Conservation (phyloP, 2,888 invertebrate species). For the Leucophenga maculata region DNA sequence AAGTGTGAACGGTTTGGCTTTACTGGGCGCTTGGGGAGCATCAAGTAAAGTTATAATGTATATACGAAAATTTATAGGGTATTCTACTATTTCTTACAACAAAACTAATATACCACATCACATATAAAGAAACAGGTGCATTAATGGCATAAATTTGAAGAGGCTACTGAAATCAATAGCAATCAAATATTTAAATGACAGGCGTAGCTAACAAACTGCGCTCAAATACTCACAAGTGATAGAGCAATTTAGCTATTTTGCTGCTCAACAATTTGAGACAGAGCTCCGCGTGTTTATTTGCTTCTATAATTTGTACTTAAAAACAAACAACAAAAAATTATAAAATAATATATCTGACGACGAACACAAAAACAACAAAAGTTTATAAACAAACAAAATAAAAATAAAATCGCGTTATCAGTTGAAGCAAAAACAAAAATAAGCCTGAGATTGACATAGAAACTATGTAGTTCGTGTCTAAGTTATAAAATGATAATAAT, state of each 20-base stretch:
- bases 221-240: neutral
- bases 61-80: too few relatives aligned
- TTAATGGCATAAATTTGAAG: neutral
- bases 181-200: neutral
- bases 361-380: neutral
- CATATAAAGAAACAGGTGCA: too few relatives aligned
- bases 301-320: conserved; percentile 22
- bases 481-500: too few relatives aligned
- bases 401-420: neutral
- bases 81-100: too few relatives aligned
- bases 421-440: neutral
- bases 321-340: neutral
- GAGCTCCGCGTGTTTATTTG: conserved; percentile 15
- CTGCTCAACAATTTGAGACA: neutral
- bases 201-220: neutral
- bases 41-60: too few relatives aligned
- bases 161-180: neutral
- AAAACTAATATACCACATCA: too few relatives aligned
- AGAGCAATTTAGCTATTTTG: conserved; percentile 12
- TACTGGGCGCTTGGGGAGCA: too few relatives aligned
- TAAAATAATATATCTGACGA: too few relatives aligned
- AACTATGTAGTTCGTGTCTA: too few relatives aligned
- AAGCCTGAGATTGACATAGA: too few relatives aligned
- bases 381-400: neutral
- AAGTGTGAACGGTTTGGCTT: too few relatives aligned